Evolutionary conservation across 1,140 invertebrate species (phyloP).

Genomic region (Asobara japonica): DNA sequence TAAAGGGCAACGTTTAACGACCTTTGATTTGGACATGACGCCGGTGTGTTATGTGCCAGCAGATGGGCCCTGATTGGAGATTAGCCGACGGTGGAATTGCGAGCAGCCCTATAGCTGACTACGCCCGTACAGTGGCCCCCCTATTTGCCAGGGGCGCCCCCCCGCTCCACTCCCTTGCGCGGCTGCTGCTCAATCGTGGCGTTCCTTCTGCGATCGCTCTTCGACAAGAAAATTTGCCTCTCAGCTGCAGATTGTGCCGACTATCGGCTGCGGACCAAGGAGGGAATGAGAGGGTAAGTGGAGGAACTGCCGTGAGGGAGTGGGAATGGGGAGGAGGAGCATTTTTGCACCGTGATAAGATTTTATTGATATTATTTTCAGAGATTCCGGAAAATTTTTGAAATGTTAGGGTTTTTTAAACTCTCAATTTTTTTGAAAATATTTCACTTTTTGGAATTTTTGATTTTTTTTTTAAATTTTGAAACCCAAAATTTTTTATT

Average conservation of each 20-base stretch:
- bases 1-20: not conserved
- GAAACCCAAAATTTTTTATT: too few species aligned
- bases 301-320: not conserved
- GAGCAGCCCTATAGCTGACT: not conserved
- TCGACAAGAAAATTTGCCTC: slow-evolving; percentile 55
- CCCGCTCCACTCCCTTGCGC: too few species aligned
- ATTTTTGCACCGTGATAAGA: too few species aligned
- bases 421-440: too few species aligned
- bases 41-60: not conserved
- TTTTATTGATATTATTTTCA: too few species aligned
- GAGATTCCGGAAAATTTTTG: too few species aligned
- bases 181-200: slow-evolving; percentile 41
- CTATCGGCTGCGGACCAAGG: not conserved
- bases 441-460: too few species aligned
- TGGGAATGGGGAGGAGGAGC: not conserved
- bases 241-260: slow-evolving; percentile 33
- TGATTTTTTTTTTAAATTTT: too few species aligned
- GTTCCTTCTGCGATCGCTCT: slow-evolving; percentile 27
- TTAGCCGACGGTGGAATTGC: not conserved
- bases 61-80: not conserved
- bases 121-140: slow-evolving; percentile 4
- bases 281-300: not conserved
- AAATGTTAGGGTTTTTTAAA: too few species aligned
- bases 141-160: too few species aligned
- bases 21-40: slow-evolving; percentile 1